phyloP scores from a whole-genome alignment of 1,140 invertebrate genomes.

The Parasteatoda tepidariorum region DNA sequence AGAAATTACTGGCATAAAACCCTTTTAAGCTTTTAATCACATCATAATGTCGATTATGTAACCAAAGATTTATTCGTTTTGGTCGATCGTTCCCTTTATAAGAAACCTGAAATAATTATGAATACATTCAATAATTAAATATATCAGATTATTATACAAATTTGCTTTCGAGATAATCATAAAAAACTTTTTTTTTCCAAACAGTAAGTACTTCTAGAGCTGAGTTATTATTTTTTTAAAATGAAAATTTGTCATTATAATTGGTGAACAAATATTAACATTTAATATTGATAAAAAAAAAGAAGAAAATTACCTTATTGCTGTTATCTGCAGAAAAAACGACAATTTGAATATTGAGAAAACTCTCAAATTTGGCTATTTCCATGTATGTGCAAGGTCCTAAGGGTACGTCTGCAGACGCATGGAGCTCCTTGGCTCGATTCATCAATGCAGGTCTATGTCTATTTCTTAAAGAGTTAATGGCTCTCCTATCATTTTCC shows the following conservation, averaged over 20 bases:
- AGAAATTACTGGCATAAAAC: background rate
- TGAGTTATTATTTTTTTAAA: background rate
- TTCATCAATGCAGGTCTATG: background rate
- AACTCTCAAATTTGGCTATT: background rate
- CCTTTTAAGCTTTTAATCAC: background rate
- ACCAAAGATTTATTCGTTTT: background rate
- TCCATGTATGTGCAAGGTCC: constrained; percentile 19
- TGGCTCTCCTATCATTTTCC: background rate
- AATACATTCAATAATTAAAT: background rate
- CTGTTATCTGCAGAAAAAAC: constrained; percentile 25
- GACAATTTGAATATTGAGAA: constrained; percentile 5
- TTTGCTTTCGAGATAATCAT: background rate
- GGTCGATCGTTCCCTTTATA: background rate
- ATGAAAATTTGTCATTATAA: background rate
- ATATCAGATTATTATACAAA: background rate
- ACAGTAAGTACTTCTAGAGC: background rate
- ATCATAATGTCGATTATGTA: background rate
- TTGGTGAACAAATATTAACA: background rate
- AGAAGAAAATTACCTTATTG: background rate
- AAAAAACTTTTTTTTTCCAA: background rate
- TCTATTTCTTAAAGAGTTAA: background rate
- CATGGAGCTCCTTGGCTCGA: background rate
- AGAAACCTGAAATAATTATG: background rate
- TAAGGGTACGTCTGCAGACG: background rate
- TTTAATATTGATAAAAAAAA: background rate